phyloP scores from a whole-genome alignment of 30 jellyfish, hydroid and myxozoan species.

The Catostylus mosaicus region DNA sequence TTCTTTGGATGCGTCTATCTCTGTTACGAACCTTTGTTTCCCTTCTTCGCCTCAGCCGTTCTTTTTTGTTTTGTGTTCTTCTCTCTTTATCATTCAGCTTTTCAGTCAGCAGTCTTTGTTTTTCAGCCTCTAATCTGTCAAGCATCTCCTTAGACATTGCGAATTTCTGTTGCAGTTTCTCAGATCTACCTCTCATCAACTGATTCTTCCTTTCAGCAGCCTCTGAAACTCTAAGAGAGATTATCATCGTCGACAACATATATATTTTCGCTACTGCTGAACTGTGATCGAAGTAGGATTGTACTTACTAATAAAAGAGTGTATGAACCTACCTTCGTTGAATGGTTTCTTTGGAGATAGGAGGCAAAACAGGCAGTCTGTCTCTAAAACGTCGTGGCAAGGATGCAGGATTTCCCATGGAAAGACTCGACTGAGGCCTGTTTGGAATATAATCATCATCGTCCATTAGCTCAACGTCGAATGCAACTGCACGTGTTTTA shows the following conservation, averaged over 20 bases:
- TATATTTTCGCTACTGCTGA: no score
- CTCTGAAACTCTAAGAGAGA: neutral
- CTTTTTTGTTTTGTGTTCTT: no score
- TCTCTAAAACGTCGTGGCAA: neutral
- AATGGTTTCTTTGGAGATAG: no score
- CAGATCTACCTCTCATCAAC: no score
- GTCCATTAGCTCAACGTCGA: conserved; percentile 9
- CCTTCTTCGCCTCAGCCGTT: neutral
- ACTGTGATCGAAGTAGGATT: neutral
- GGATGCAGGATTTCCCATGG: no score
- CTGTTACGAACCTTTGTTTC: neutral
- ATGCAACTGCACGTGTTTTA: no score
- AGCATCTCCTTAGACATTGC: conserved; percentile 36
- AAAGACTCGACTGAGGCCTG: no score
- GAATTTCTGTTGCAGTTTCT: no score
- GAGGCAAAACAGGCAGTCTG: no score
- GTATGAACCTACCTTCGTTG: neutral
- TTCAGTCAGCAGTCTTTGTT: no score
- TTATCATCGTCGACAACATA: no score
- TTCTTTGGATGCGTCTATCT: neutral
- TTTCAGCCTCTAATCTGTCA: conserved; percentile 19
- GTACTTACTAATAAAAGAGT: neutral
- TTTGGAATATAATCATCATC: no score
- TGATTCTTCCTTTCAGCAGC: neutral
- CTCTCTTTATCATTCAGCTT: neutral